A percentile compares a stretch with the other conserved stretches of the same genome.
phyloP scores from a whole-genome alignment of 2,113 vertebrate genomes.

The Herpailurus yagouaroundi region DNA sequence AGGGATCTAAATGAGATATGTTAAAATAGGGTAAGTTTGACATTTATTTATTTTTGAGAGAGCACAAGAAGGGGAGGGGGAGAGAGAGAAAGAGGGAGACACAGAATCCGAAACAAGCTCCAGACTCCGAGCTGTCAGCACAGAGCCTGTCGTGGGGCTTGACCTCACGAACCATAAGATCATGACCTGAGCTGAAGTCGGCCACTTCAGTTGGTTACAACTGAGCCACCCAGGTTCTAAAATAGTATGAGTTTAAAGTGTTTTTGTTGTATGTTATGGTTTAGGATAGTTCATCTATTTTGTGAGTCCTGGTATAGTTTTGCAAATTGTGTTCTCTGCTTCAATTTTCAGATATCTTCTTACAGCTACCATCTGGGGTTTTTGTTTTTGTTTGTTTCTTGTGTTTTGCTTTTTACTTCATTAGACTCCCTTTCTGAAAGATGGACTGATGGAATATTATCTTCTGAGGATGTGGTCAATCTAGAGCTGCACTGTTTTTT shows the following conservation, averaged over 20 bases:
- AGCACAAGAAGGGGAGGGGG: too few relatives aligned
- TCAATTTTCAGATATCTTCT: neutral
- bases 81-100: too few relatives aligned
- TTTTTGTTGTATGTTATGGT: neutral
- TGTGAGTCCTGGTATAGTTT: neutral
- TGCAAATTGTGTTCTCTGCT: neutral
- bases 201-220: too few relatives aligned
- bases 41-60: too few relatives aligned
- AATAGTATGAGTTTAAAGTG: neutral
- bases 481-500: neutral
- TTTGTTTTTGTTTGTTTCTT: neutral
- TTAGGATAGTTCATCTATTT: neutral
- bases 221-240: neutral
- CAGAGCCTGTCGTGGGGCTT: too few relatives aligned
- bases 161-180: too few relatives aligned
- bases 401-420: neutral
- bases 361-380: too few relatives aligned
- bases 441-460: neutral
- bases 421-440: neutral
- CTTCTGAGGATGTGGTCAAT: neutral
- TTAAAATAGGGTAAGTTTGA: neutral
- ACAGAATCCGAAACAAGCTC: too few relatives aligned
- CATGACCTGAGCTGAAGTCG: too few relatives aligned
- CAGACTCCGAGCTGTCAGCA: too few relatives aligned
- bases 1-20: neutral